These are phyloP conservation scores for Gadus chalcogrammus DNA, from an alignment of 2,113 vertebrate species.

Conservation along the genomic window DNA sequence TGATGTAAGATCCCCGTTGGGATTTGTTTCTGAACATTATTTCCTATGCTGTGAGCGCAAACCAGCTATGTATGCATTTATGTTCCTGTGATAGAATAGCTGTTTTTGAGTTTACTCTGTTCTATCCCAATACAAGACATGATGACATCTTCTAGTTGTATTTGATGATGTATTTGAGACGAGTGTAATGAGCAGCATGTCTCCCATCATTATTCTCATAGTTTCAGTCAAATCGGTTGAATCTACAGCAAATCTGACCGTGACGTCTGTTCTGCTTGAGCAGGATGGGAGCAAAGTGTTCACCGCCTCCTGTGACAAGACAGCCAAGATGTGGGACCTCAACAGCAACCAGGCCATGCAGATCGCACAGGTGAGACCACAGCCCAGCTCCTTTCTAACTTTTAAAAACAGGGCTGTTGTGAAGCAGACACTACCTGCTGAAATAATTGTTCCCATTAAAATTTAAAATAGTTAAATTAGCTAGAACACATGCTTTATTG, in stretches of 20 bases:
- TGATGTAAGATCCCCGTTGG: constrained; percentile 76
- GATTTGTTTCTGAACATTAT: too few relatives aligned
- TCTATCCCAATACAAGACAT: not conserved
- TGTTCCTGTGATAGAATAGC: not conserved
- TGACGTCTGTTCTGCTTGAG: constrained; percentile 35
- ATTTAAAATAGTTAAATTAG: too few relatives aligned
- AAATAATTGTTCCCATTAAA: too few relatives aligned
- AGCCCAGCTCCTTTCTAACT: not conserved
- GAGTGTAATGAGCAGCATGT: not conserved
- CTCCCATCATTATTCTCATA: not conserved
- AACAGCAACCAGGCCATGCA: constrained; percentile 98
- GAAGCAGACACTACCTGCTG: too few relatives aligned
- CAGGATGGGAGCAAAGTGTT: constrained; percentile 99
- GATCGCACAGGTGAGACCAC: constrained; percentile 86
- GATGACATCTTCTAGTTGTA: too few relatives aligned
- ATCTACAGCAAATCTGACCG: constrained; percentile 3
- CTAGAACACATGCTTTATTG: too few relatives aligned
- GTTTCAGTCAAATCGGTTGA: not conserved
- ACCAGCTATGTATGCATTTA: too few relatives aligned
- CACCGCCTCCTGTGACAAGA: constrained; percentile 98
- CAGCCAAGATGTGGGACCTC: constrained; percentile 99
- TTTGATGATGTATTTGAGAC: too few relatives aligned
- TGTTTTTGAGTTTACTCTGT: not conserved
- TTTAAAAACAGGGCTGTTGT: too few relatives aligned
- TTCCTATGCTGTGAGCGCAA: too few relatives aligned